Evolutionary conservation across 2,888 invertebrate genomes (phyloP), one percentile per base, ranked within the genome.

Genomic region (Polydrusus pterygomalis): DNA sequence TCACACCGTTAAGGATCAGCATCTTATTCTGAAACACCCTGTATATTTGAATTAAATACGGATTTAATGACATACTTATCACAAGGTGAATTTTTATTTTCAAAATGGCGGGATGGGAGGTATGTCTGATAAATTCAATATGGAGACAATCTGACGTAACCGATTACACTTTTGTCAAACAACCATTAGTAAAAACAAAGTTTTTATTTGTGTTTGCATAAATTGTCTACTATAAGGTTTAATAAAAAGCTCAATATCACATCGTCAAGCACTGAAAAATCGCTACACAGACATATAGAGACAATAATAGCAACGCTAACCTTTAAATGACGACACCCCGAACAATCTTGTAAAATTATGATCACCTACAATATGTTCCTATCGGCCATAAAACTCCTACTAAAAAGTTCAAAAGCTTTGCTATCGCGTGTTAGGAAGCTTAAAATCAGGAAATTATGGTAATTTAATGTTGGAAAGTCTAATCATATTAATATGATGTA

Each of bases 391-490:
- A 74, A 74, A 74, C 63, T 69, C 54, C 18, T 54, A 69, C 74
- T 56, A 63, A 70, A 70, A 74, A 74, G 74, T 74, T 74, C 56
- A 74, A 64, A 64, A 69, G 74, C 70, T 34, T 45, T 51, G 69
- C 70, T 74, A 40, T 43, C 49, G n/a, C 62, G 54, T 51, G 40
- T 51, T 38, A 62, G 18, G 56, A 64, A 34, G 64, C 56, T 63
- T 74, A 74, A 63, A 74, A 70, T 54, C 74, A 64, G 74, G 70
- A 74, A 74, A 74, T 74, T 74, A 74, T 74, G 74, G 74, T 74
- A 74, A 74, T 74, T 74, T 74, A 62, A 64, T 64, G 45, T 63
- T 40, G 54, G 69, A 56, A 69, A 74, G 74, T 63, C 74, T 74
- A 74, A 74, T 70, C 69, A 70, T 58, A 74, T 74, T 74, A 69